Evolutionary conservation across 2,888 invertebrate genomes (phyloP).

Genomic region (Zootermopsis nevadensis): DNA sequence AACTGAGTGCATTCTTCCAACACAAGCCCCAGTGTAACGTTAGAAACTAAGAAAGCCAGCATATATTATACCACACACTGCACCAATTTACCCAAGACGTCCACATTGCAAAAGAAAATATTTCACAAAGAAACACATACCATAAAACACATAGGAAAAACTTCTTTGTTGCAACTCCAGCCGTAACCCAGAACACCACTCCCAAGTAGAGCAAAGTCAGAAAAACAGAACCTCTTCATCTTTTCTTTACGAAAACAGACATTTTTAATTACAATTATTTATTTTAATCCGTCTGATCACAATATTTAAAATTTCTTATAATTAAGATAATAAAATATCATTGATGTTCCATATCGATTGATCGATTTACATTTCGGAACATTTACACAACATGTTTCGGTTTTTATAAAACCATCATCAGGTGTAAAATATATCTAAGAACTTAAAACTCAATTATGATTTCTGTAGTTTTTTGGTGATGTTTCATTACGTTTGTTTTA

Average conservation of each 20-base stretch:
- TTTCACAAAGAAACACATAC: constrained; percentile 15
- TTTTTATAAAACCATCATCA: no score
- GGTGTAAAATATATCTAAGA: no score
- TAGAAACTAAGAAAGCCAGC: not conserved
- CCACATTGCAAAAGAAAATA: not conserved
- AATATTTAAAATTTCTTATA: no score
- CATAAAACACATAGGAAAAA: not conserved
- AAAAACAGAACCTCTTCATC: not conserved
- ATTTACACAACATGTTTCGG: no score
- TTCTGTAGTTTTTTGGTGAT: no score
- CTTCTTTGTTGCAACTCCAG: constrained; percentile 2
- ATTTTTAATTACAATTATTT: no score
- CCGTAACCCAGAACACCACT: not conserved
- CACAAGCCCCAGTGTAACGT: not conserved
- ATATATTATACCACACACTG: constrained; percentile 1
- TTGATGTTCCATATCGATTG: no score
- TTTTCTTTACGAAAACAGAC: not conserved
- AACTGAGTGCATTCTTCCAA: not conserved
- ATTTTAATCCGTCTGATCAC: no score
- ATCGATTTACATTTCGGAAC: no score
- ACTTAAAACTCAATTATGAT: no score
- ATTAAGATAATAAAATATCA: no score
- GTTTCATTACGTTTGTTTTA: no score
- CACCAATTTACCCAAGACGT: not conserved
- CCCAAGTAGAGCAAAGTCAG: not conserved